Percentiles rank a stretch among this genome's conserved stretches.
phyloP scores from a whole-genome alignment of 2,888 invertebrate species.

The Capitulum mitella region DNA sequence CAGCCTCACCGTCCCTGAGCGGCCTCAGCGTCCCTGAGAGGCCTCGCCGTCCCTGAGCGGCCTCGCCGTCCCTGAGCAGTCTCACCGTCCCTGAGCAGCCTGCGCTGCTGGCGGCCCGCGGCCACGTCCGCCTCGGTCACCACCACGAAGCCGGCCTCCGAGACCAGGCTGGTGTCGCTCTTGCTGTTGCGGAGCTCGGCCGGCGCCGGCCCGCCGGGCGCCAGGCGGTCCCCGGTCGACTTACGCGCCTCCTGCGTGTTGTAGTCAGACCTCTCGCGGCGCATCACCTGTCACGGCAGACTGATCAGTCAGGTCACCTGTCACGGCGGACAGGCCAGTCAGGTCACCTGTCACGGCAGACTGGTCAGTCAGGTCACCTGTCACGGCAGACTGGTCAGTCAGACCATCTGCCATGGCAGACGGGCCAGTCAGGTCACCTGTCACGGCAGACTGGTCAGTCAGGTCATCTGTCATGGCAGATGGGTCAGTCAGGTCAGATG shows the following conservation, averaged over 20 bases:
- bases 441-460: too few species aligned
- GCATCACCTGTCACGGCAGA: neutral
- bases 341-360: neutral
- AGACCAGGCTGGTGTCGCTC: constrained; percentile 74
- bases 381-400: too few species aligned
- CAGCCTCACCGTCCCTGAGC: constrained; percentile 68
- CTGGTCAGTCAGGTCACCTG: too few species aligned
- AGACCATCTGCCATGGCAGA: too few species aligned
- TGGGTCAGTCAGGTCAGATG: too few species aligned
- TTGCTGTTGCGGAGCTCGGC: constrained; percentile 52
- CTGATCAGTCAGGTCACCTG: neutral
- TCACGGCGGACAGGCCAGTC: neutral
- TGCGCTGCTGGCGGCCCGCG: neutral
- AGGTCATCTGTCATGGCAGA: too few species aligned
- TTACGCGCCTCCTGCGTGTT: neutral
- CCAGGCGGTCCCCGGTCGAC: neutral
- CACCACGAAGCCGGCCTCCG: neutral
- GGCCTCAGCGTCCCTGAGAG: too few species aligned
- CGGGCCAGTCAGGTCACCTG: too few species aligned
- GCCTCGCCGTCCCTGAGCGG: constrained; percentile 36
- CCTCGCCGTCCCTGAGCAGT: constrained; percentile 53
- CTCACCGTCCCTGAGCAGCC: constrained; percentile 60
- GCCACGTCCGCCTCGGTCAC: neutral
- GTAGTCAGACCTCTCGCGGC: neutral
- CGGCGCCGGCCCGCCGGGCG: neutral